phyloP scores from a whole-genome alignment of 2,888 invertebrate genomes.

The Phanerotoma sp. region DNA sequence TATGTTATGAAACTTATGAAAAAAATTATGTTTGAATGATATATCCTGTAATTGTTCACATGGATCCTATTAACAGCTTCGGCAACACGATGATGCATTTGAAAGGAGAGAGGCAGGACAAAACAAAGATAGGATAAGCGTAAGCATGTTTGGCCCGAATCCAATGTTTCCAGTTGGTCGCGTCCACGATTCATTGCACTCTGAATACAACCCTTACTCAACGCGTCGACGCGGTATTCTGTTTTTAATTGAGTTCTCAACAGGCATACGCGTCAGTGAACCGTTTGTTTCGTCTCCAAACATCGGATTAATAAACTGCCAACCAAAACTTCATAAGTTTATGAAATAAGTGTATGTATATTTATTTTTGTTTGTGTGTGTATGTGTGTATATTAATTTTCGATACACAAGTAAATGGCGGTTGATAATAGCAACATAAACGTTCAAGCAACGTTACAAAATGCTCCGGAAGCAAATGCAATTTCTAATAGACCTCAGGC shows the following conservation, averaged over 20 bases:
- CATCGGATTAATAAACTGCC: neutral
- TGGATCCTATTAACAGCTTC: constrained; percentile 44
- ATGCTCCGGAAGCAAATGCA: constrained; percentile 1
- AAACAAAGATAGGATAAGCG: constrained; percentile 7
- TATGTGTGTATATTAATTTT: no score
- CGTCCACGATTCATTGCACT: constrained; percentile 43
- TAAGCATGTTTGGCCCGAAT: constrained; percentile 39
- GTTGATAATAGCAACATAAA: neutral
- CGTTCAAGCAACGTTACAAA: neutral
- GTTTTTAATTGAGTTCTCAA: constrained; percentile 34
- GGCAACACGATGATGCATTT: constrained; percentile 36
- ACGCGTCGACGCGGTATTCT: constrained; percentile 29
- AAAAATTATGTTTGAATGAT: no score
- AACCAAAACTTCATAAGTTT: no score
- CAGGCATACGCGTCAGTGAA: constrained; percentile 18
- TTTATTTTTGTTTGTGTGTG: no score
- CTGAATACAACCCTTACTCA: constrained; percentile 28
- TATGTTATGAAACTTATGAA: no score
- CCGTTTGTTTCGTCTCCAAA: constrained; percentile 9
- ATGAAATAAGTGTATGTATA: no score
- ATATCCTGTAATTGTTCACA: no score
- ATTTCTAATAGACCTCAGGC: constrained; percentile 7
- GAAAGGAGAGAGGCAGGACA: constrained; percentile 9
- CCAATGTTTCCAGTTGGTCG: constrained; percentile 44
- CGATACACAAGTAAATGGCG: no score